These are phyloP conservation scores for Bombus confusus DNA, from an alignment of 1,140 invertebrate species.

Conservation along the genomic window DNA sequence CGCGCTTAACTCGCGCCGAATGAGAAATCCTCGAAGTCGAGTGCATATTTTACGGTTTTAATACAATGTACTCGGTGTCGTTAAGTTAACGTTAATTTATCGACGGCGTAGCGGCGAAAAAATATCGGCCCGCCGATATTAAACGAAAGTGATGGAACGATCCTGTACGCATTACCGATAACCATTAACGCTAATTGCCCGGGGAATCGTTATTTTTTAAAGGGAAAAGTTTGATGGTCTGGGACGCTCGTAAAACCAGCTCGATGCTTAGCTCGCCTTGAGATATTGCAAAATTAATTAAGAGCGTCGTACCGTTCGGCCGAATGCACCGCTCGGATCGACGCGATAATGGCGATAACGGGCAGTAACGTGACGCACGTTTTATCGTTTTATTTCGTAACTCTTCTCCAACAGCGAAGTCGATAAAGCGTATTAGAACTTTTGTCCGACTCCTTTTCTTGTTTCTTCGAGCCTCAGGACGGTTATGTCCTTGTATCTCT, in stretches of 20 bases:
- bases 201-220: conserved; percentile 38
- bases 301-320: conserved; percentile 25
- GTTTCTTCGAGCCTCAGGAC: background rate
- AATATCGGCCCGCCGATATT: conserved; percentile 16
- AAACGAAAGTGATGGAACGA: conserved; percentile 50
- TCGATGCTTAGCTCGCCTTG: conserved; percentile 13
- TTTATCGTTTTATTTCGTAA: conserved; percentile 23
- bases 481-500: background rate
- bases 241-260: conserved; percentile 35
- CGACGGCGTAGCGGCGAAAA: background rate
- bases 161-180: conserved; percentile 36
- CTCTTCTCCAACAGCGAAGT: background rate
- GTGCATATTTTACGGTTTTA: conserved; percentile 51
- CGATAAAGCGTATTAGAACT: background rate
- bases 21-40: conserved; percentile 10
- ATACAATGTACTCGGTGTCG: conserved; percentile 44
- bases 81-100: conserved; percentile 52
- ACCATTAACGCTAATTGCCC: conserved; percentile 48
- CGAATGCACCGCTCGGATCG: background rate
- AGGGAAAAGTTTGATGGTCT: conserved; percentile 45
- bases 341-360: conserved; percentile 30
- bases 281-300: conserved; percentile 51
- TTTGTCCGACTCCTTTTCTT: no score
- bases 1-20: background rate
- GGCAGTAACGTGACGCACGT: conserved; percentile 19